A percentile compares a stretch with the other conserved stretches of the same genome.
Evolutionary conservation across 2,113 vertebrate species (phyloP).

Genomic region (Phylloscopus whistleri): DNA sequence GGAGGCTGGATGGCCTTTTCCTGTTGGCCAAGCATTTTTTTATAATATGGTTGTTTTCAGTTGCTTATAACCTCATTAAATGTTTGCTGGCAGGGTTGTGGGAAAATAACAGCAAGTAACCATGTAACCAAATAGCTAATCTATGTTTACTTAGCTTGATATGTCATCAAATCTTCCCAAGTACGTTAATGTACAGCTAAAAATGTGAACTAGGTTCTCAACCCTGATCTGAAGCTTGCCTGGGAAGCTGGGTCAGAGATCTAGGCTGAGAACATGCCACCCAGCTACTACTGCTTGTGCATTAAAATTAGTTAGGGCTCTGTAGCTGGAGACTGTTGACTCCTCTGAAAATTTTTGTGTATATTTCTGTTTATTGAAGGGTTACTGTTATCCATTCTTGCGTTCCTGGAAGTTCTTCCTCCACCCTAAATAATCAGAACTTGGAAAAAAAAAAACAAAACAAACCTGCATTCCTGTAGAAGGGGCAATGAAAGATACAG

Average conservation of each 20-base stretch:
- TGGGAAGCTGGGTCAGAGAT: not conserved
- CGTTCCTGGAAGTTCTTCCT: not conserved
- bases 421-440: not conserved
- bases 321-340: not conserved
- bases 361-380: not conserved
- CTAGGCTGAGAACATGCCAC: not conserved
- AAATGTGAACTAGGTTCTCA: not conserved
- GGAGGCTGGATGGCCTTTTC: not conserved
- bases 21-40: not conserved
- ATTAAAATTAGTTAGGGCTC: not conserved
- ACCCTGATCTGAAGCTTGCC: not conserved
- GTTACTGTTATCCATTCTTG: not conserved
- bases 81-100: not conserved
- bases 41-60: not conserved
- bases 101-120: constrained; percentile 28
- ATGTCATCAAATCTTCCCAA: not conserved
- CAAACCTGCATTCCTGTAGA: not conserved
- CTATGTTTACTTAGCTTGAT: not conserved
- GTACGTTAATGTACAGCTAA: not conserved
- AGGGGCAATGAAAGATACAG: not conserved
- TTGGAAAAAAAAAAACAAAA: not conserved
- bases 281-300: not conserved
- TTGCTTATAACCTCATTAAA: not conserved
- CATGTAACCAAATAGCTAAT: constrained; percentile 5
- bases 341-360: not conserved